Conservation (phyloP, 2,888 invertebrate species). For the Hipparchia sbordonii region DNA sequence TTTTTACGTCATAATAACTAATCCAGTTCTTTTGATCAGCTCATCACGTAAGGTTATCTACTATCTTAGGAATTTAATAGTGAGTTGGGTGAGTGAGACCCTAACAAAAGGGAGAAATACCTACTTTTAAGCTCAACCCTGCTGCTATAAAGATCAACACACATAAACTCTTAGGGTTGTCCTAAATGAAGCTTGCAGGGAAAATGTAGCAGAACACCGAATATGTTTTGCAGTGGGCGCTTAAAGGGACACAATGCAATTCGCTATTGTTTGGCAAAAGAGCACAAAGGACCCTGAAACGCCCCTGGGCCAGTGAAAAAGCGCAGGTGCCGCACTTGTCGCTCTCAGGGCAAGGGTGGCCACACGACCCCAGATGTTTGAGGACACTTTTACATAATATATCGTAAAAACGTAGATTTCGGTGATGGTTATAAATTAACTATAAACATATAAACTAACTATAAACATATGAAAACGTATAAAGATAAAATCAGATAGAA, state of each 20-base stretch:
- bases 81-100: background rate
- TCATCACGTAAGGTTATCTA: no score
- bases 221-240: slow-evolving; percentile 40
- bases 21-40: no score
- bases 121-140: background rate
- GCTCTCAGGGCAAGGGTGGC: slow-evolving; percentile 46
- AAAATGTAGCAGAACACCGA: slow-evolving; percentile 36
- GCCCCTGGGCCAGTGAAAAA: slow-evolving; percentile 61
- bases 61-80: no score
- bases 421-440: no score
- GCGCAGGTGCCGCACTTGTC: slow-evolving; percentile 82
- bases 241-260: slow-evolving; percentile 44
- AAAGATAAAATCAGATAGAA: no score
- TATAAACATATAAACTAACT: no score
- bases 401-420: background rate
- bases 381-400: background rate
- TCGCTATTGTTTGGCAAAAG: slow-evolving; percentile 48
- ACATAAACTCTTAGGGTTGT: slow-evolving; percentile 16
- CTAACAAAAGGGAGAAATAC: background rate
- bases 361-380: background rate
- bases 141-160: slow-evolving; percentile 6
- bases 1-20: no score
- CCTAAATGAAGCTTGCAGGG: slow-evolving; percentile 24
- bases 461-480: no score
- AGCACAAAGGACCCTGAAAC: slow-evolving; percentile 59